phyloP scores from a whole-genome alignment of 1,140 invertebrate genomes.

The Caerostris extrusa region DNA sequence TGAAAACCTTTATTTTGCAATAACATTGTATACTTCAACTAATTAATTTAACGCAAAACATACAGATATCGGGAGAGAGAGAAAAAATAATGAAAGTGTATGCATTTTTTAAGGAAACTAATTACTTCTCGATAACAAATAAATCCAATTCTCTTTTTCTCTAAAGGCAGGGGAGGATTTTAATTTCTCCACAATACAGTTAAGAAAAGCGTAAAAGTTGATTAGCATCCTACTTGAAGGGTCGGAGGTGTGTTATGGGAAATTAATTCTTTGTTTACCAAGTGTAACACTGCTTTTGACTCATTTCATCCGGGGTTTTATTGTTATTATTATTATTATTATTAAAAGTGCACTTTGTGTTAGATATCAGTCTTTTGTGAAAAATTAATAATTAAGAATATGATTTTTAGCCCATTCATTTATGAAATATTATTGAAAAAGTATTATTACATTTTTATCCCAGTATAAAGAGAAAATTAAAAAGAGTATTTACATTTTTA shows the following conservation, averaged over 20 bases:
- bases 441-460: too few species aligned
- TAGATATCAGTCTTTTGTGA: too few species aligned
- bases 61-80: background rate
- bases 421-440: too few species aligned
- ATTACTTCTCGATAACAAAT: conserved; percentile 24
- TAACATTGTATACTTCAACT: background rate
- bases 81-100: background rate
- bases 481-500: too few species aligned
- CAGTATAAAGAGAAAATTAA: too few species aligned
- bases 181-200: background rate
- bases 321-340: too few species aligned
- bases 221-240: conserved; percentile 14
- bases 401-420: too few species aligned
- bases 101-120: conserved; percentile 15
- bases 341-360: too few species aligned
- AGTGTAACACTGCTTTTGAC: background rate
- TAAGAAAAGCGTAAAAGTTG: background rate
- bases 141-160: background rate
- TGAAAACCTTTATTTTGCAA: too few species aligned
- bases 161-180: background rate
- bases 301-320: background rate
- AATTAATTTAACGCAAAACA: conserved; percentile 11
- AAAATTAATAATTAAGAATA: too few species aligned
- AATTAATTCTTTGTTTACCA: conserved; percentile 27
- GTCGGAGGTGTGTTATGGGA: background rate